Base-by-base conservation (phyloP, 2,797 vertebrate genomes). In the Centroberyx gerrardi region DNA sequence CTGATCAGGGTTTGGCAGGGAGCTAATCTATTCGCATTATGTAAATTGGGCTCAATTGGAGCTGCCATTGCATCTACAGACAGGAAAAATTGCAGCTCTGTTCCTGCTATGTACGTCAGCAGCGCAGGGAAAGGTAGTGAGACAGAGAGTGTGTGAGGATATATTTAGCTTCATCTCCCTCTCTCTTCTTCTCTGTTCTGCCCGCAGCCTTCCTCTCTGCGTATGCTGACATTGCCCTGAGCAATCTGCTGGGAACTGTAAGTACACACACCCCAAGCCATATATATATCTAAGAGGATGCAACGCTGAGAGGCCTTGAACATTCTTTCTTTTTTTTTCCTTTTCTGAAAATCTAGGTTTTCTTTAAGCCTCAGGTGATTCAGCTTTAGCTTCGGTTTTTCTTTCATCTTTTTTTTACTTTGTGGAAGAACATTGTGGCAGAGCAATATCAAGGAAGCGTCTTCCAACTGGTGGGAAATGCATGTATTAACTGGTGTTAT, bases 201-300 rank as follows among this genome's bases (percentile, higher is more conserved):
- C 63, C 70, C 0, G 0, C 77, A 95, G 95, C 92, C 17, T 93
- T 95, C 73, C 76, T 96, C 56, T 94, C 94, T 48, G 91, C 94
- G 2, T 95, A 94, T 54, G 67, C 27, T 49, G 86, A 95, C 89
- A 92, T 95, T 10, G 95, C 94, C 62, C 75, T 96, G 66, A 86
- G 88, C 60, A 96, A 94, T 78, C 77, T 95, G 31, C 76, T 95
- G 74, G 94, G 90, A 86, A 84, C 71, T 51, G 95, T 95, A 55
- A 94, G 94, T 90, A 58, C 36, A 55, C 63, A 46, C 63, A 44
- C 55, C 44, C 62, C n/a, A 22, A 33, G 48, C 7, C 31, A 42
- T 31, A 28, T 76, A 33, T 18, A 15, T 53, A 38, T 59, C 31
- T 6, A 40, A 40, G 18, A 62, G 59, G 48, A 62, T 63, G 44